Conservation (phyloP, 2,888 invertebrate genomes). For the Sialis lutaria region DNA sequence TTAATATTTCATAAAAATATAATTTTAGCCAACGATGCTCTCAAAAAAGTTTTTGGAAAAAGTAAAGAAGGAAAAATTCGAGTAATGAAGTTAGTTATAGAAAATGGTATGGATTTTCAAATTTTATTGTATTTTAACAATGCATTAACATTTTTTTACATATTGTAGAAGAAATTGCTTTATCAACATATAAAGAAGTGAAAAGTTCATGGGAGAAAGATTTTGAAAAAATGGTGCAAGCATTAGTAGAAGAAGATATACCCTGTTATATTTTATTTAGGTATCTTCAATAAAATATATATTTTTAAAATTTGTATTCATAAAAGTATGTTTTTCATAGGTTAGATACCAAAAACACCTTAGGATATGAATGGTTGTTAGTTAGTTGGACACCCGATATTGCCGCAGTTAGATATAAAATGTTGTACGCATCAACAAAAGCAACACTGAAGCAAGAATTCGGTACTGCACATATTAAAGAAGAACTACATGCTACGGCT, state of each 20-base stretch:
- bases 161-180: slow-evolving; percentile 51
- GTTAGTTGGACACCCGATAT: slow-evolving; percentile 91
- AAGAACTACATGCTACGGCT: slow-evolving; percentile 82
- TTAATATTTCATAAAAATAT: background rate
- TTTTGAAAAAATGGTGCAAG: slow-evolving; percentile 56
- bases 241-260: slow-evolving; percentile 55
- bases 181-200: slow-evolving; percentile 45
- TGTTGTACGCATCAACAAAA: slow-evolving; percentile 95
- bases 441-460: slow-evolving; percentile 94
- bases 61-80: slow-evolving; percentile 67
- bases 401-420: slow-evolving; percentile 82
- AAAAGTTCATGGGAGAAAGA: slow-evolving; percentile 72
- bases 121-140: background rate
- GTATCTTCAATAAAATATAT: slow-evolving; percentile 19
- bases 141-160: background rate
- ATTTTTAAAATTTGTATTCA: too few relatives aligned
- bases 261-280: slow-evolving; percentile 87
- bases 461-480: slow-evolving; percentile 82
- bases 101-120: slow-evolving; percentile 49
- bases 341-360: slow-evolving; percentile 57
- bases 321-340: slow-evolving; percentile 23
- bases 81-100: slow-evolving; percentile 67
- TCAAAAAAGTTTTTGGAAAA: slow-evolving; percentile 66
- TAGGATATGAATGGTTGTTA: slow-evolving; percentile 82
- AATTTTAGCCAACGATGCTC: slow-evolving; percentile 58